Evolutionary conservation across 2,888 invertebrate genomes (phyloP), one percentile per base, ranked within the genome.

Genomic region (Drosophila helvetica): DNA sequence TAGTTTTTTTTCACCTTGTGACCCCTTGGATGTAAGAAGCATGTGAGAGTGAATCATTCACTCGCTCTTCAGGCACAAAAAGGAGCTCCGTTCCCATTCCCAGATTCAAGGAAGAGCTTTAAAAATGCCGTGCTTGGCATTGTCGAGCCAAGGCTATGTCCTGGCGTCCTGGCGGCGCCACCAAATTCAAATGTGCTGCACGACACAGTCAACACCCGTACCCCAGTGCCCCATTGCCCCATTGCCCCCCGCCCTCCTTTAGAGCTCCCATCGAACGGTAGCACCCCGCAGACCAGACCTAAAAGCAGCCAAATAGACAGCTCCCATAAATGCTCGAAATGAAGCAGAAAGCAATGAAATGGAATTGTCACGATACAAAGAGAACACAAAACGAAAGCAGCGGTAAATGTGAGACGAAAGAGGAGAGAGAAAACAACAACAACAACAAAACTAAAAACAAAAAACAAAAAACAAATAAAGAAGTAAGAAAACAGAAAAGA

Each of bases 271-370:
- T 38, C 5, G 15, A 12, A 12, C 12, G 12, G 22, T 8, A 3
- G 6, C 42, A 1, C 27, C 30, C 22, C 30, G 1, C 18, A 56
- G 30, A 67, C 43, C 61, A 42, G 19, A 55, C 22, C 22, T 22
- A 50, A 51, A 80, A 75, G 83, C 78, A 75, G 83, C 75, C 71
- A 74, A 71, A 71, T 74, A 71, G 74, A 71, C 74, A 71, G 78
- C 73, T 68, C 88, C 84, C 74, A 88, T 86, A 83, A 88, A 86
- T 88, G 82, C 81, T 83, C 78, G 83, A 83, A 88, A 86, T 83
- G 86, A 73, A 86, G 75, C 80, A 80, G 74, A 86, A 85, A 71
- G 72, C 88, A 86, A 88, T 88, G 84, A 86, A 83, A 83, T 72
- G 88, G 78, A 83, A 88, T 83, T 88, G 88, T 88, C 82, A 83